phyloP scores from a whole-genome alignment of 2,797 vertebrate species.

The Carcharodon carcharias region DNA sequence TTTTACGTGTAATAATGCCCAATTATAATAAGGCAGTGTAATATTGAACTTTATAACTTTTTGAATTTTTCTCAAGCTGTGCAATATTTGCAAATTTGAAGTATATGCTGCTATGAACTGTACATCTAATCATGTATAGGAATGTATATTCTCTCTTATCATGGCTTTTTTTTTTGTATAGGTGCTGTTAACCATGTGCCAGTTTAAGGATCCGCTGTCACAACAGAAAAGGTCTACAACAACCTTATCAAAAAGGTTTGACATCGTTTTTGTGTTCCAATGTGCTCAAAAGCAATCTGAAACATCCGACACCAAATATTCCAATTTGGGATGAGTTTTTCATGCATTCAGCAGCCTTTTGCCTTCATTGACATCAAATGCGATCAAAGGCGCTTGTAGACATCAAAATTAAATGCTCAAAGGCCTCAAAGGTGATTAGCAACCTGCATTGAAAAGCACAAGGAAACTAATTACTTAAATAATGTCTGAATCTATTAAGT shows the following conservation, averaged over 20 bases:
- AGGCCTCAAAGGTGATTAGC: no score
- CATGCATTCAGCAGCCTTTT: no score
- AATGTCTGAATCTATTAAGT: no score
- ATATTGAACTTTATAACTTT: background rate
- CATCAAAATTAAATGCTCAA: no score
- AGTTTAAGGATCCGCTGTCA: background rate
- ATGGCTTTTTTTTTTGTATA: background rate
- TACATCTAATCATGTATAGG: background rate
- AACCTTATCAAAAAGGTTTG: background rate
- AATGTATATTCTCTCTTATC: background rate
- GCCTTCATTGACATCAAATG: no score
- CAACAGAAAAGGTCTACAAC: background rate
- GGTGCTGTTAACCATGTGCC: background rate
- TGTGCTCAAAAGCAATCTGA: no score
- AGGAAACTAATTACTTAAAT: no score
- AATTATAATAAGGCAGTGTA: background rate
- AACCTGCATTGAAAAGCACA: no score
- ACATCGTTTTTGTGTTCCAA: no score
- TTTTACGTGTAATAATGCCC: background rate
- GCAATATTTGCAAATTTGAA: background rate
- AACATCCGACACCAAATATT: no score
- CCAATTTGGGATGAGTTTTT: no score
- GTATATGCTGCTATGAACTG: background rate
- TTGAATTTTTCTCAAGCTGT: background rate
- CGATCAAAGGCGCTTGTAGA: no score